These are phyloP conservation scores for Bombyx mori DNA, from an alignment of 1,140 invertebrate species.

Conservation along the genomic window DNA sequence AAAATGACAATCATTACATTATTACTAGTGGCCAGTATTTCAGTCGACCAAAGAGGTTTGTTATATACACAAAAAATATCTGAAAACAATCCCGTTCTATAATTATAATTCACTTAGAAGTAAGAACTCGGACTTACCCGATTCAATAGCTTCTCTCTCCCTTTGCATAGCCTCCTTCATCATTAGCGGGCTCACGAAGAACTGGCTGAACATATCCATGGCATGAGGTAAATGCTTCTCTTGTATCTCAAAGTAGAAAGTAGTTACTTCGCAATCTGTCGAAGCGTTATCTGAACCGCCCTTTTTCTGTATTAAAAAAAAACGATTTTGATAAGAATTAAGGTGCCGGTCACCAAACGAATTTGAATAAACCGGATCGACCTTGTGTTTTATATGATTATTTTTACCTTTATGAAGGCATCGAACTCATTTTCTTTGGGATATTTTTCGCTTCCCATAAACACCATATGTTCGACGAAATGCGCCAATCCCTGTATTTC, in stretches of 20 bases:
- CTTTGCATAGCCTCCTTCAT: conserved; percentile 83
- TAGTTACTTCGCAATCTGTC: conserved; percentile 88
- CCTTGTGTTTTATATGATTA: neutral
- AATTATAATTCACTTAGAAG: too few relatives aligned
- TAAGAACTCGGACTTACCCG: conserved; percentile 71
- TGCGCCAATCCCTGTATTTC: conserved; percentile 90
- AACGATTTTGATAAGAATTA: too few relatives aligned
- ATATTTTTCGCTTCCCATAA: conserved; percentile 92
- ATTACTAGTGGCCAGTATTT: too few relatives aligned
- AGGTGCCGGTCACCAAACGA: neutral
- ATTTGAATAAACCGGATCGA: neutral
- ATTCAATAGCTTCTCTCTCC: conserved; percentile 94
- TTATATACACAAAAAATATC: too few relatives aligned
- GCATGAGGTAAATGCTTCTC: conserved; percentile 81
- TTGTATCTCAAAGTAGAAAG: conserved; percentile 90
- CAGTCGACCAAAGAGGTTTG: too few relatives aligned
- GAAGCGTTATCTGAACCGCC: conserved; percentile 87
- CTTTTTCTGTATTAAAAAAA: conserved; percentile 70
- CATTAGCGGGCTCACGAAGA: conserved; percentile 88
- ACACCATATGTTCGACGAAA: conserved; percentile 97
- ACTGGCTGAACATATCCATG: conserved; percentile 90
- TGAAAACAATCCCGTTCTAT: too few relatives aligned
- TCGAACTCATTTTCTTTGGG: conserved; percentile 91
- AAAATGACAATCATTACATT: too few relatives aligned
- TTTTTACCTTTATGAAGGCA: conserved; percentile 76